Base-by-base conservation (phyloP, 2,797 vertebrate species). In the Stomatorhinus walkeri region DNA sequence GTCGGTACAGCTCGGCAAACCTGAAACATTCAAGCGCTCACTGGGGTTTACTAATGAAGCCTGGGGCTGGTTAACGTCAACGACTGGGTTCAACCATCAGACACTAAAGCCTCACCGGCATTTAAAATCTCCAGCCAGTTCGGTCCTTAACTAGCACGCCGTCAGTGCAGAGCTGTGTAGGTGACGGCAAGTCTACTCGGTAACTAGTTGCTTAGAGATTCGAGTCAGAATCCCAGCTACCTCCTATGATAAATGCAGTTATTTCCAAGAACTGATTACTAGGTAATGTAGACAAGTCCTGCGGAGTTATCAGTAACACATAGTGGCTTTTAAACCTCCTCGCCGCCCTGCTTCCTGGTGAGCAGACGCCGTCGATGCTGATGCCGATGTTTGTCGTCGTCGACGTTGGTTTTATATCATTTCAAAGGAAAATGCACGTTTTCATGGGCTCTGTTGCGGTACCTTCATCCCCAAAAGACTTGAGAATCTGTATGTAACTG, bases 1-100 rank as follows among this genome's bases (percentile, higher is more conserved):
- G 98, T 98, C 92, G 93, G 92, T 52, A 36, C 7, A 32, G 36
- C 48, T 52, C 84, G 2, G 49, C 32, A 36, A 76, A 76, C 68
- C 14, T 16, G 14, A 16, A 36, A 19, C 14, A 7, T 36, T 40
- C 16, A 19, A 16, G 68, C 28, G 28, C 32, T 7, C 4, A 40
- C 32, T 40, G 68, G 68, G 68, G 28, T 14, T 68, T 68, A 68
- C 12, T 28, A 68, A 32, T 68, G 64, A 4, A 40, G 28, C 32
- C 28, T 36, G 68, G 32, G 32, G 28, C 14, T 72, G 68, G 68
- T 36, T 72, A 72, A 64, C 24, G 68, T 40, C 32, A 19, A 16
- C 68, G 28, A 32, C 68, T 16, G 32, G 68, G 32, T 40, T 36
- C 12, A 72, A 36, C 61, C 24, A 28, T 64, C 61, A 28, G 24